Percentiles rank a stretch among this genome's conserved stretches.
Conservation (phyloP, 2,113 vertebrate species). For the Phalacrocorax brasilianus region DNA sequence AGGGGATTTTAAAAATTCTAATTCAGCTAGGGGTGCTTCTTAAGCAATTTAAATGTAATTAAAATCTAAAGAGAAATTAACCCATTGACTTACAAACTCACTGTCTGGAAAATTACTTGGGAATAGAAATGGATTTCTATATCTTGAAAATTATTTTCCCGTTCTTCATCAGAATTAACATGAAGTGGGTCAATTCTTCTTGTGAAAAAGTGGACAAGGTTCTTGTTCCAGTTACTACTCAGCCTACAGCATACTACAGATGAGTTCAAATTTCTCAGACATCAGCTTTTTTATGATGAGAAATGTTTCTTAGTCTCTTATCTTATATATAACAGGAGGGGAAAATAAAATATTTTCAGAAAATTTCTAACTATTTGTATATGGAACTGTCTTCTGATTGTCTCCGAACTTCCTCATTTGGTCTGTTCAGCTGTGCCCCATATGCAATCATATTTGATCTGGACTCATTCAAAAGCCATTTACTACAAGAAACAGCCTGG, state of each 20-base stretch:
- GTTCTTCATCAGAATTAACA: neutral
- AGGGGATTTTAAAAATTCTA: neutral
- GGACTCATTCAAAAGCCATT: neutral
- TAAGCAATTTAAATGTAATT: neutral
- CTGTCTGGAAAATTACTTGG: neutral
- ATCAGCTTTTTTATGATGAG: neutral
- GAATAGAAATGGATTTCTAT: neutral
- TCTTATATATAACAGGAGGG: neutral
- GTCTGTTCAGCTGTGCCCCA: neutral
- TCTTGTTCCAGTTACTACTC: neutral
- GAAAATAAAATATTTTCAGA: neutral
- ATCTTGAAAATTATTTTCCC: neutral
- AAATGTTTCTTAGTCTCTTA: neutral
- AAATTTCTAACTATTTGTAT: neutral
- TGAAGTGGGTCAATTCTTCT: neutral
- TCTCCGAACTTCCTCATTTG: neutral
- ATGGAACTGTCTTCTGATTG: neutral
- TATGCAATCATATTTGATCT: neutral
- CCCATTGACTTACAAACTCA: neutral
- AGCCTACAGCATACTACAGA: neutral
- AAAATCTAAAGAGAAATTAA: neutral
- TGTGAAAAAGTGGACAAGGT: neutral
- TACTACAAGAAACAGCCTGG: neutral
- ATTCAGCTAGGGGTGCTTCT: neutral
- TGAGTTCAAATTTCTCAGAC: neutral